Evolutionary conservation across 2,797 vertebrate species (phyloP), one percentile per base, ranked within the genome.

Genomic region (Coregonus ussuriensis): DNA sequence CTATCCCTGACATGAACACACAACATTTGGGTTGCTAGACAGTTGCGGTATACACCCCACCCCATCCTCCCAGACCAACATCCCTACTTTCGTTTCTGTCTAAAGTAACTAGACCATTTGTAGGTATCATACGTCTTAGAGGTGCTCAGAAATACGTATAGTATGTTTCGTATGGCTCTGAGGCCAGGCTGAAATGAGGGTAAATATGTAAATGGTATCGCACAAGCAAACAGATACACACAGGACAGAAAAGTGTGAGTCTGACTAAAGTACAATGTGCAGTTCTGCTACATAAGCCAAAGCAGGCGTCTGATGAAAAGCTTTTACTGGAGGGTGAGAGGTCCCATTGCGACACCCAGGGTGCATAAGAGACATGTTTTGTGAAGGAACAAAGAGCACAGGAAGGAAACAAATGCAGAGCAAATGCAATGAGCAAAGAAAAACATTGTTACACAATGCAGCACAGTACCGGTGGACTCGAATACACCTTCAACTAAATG

Each of bases 381-480:
- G 79, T 52, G 16, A 83, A 86, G 85, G 86, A 93, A 92, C 85
- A 91, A 90, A 91, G 91, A 79, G 74, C 14, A 54, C 16, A 76
- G 88, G 41, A 47, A 47, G 41, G 41, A 59, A 33, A 33, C 31
- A 33, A 59, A 89, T 85, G 78, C 79, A 86, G 21, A 33, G 3
- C 31, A 33, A 59, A 89, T 85, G 78, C 79, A 86, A 78, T 37
- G 84, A 84, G 86, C 79, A 86, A 84, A 85, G 83, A 85, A 83
- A 87, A 85, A 87, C 82, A 83, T 47, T 47, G 41, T 83, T 72
- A 87, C 82, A 85, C 75, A 78, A 77, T 31, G 75, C 82, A 86
- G 82, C 84, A 89, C 74, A 68, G 35, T 41, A 33, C 7, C 41
- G 41, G 53, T 68, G 16, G 33, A 41, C 51, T 37, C 21, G 6